Conservation (phyloP, 2,888 invertebrate genomes). For the Ethmia dodecea region DNA sequence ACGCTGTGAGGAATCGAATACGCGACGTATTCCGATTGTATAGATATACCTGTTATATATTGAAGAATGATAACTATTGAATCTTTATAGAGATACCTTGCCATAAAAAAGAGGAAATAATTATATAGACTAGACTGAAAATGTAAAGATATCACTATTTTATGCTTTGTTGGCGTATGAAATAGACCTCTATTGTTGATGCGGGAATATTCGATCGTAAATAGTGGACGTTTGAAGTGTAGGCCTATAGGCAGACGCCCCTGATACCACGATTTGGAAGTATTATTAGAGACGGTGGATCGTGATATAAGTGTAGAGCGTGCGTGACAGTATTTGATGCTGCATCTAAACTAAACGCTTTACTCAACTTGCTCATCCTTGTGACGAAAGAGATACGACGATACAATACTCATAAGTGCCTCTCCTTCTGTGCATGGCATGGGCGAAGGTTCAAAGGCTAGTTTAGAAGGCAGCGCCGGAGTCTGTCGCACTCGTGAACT, state of each 20-base stretch:
- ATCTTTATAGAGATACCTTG: slow-evolving; percentile 77
- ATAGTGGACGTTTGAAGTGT: slow-evolving; percentile 41
- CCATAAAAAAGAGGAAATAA: slow-evolving; percentile 67
- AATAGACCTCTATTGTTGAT: slow-evolving; percentile 67
- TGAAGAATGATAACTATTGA: slow-evolving; percentile 71
- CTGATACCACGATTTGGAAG: slow-evolving; percentile 54
- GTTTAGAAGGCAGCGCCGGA: slow-evolving; percentile 17
- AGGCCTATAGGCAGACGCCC: slow-evolving; percentile 45
- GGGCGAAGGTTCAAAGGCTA: slow-evolving; percentile 9
- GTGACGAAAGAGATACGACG: neutral
- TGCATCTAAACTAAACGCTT: no score
- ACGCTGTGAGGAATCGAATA: slow-evolving; percentile 74
- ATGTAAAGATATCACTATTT: slow-evolving; percentile 77
- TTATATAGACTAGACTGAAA: slow-evolving; percentile 77
- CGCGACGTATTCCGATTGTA: slow-evolving; percentile 68
- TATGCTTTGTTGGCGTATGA: slow-evolving; percentile 75
- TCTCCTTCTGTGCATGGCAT: slow-evolving; percentile 6
- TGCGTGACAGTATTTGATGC: slow-evolving; percentile 23
- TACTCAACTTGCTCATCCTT: no score
- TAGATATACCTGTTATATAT: slow-evolving; percentile 75
- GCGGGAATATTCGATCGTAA: slow-evolving; percentile 52
- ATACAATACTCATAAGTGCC: slow-evolving; percentile 3
- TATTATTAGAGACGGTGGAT: slow-evolving; percentile 52
- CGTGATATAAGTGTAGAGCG: slow-evolving; percentile 42
- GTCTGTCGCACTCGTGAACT: slow-evolving; percentile 17